phyloP scores from a whole-genome alignment of 2,113 vertebrate genomes.

The Caranx melampygus region DNA sequence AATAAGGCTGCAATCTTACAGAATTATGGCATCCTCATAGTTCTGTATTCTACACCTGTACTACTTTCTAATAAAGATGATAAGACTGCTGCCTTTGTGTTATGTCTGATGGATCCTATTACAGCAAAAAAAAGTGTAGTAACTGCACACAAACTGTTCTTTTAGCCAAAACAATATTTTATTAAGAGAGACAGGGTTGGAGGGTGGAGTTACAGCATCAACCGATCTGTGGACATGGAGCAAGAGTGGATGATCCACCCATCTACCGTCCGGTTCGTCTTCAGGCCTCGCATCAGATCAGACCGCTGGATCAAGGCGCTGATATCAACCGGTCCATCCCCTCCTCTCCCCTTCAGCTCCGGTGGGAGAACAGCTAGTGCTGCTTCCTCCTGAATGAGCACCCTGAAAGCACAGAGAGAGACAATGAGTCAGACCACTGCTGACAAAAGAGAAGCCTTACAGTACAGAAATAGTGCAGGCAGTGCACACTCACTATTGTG shows the following conservation, averaged over 20 bases:
- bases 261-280: conserved; percentile 25
- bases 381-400: conserved; percentile 88
- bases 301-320: conserved; percentile 48
- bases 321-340: conserved; percentile 76
- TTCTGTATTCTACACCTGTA: neutral
- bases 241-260: conserved; percentile 34
- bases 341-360: conserved; percentile 70
- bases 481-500: conserved; percentile 35
- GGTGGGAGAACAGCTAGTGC: conserved; percentile 77
- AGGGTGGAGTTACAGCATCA: conserved; percentile 76
- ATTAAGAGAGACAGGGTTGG: conserved; percentile 80
- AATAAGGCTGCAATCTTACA: neutral
- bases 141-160: conserved; percentile 9
- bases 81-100: neutral
- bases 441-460: conserved; percentile 37
- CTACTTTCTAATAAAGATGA: conserved; percentile 46
- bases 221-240: conserved; percentile 22
- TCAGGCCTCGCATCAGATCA: conserved; percentile 37
- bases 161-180: conserved; percentile 83
- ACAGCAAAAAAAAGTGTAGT: neutral
- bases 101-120: neutral
- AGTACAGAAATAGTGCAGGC: conserved; percentile 55
- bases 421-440: conserved; percentile 54
- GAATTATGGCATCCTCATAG: neutral
- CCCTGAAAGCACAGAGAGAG: conserved; percentile 68